A percentile compares a stretch with the other conserved stretches of the same genome.
Conservation (phyloP, 2,888 invertebrate genomes). For the Mellilla xanthometata region DNA sequence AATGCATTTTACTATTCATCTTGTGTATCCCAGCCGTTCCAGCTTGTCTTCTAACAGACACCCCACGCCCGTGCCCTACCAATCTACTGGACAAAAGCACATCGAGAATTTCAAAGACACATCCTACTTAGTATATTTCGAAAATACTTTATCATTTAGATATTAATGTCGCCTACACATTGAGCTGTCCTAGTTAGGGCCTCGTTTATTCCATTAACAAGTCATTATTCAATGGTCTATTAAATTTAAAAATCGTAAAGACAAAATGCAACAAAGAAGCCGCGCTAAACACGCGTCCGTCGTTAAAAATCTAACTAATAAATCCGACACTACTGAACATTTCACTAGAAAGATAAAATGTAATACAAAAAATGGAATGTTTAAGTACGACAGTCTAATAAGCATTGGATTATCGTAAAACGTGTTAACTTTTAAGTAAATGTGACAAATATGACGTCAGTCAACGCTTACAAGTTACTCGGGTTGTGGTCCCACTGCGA, state of each 20-base stretch:
- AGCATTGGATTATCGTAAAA: constrained; percentile 55
- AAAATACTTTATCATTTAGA: constrained; percentile 64
- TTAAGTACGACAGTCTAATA: constrained; percentile 78
- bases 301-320: constrained; percentile 64
- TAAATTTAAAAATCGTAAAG: constrained; percentile 48
- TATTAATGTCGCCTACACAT: constrained; percentile 64
- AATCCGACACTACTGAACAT: constrained; percentile 49
- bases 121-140: constrained; percentile 64
- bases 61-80: constrained; percentile 42
- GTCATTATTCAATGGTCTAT: constrained; percentile 42
- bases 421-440: constrained; percentile 45
- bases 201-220: constrained; percentile 45
- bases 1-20: too few species aligned
- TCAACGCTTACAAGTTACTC: constrained; percentile 62
- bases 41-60: constrained; percentile 27
- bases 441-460: constrained; percentile 69
- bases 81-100: constrained; percentile 78
- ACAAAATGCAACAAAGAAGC: constrained; percentile 61
- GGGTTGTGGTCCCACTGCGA: constrained; percentile 44
- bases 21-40: constrained; percentile 15
- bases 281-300: constrained; percentile 43
- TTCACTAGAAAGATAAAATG: constrained; percentile 55
- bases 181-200: constrained; percentile 77
- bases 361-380: constrained; percentile 75
- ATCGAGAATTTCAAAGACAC: constrained; percentile 78